Evolutionary conservation across 2,888 invertebrate species (phyloP), one percentile per base, ranked within the genome.

Genomic region (Tinea semifulvella): DNA sequence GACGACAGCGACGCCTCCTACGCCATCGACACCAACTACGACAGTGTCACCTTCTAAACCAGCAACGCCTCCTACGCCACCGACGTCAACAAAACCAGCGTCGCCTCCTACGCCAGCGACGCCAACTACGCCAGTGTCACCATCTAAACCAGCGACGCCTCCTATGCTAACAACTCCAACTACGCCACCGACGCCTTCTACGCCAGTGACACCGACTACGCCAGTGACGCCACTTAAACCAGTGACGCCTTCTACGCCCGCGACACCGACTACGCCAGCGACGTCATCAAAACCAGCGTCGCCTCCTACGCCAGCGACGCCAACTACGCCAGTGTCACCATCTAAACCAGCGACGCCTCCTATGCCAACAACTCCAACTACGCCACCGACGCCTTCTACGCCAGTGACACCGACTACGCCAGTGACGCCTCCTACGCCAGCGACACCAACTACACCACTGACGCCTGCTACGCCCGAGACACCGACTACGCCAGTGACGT

Each of bases 351-450:
- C 77, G 46, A 56, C 65, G 40, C 63, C 69, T 46, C 55, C 63
- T 48, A 55, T 57, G 47, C 52, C 56, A 43, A 48, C 57, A 47
- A 50, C 59, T 26, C 54, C 63, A 8, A 50, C 61, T 11, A 56
- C 56, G n/a, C 52, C 58, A 35, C 48, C 50, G n/a, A 48, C 54
- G 31, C n/a, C n/a, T n/a, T n/a, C n/a, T n/a, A n/a, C n/a, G 53
- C 63, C 63, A 56, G 57, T 70, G 38, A 65, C 71, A 49, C 56
- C 65, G 19, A 62, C 66, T 54, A 60, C 69, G 43, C 55, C 70
- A 45, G 56, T 76, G 46, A 56, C 65, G 40, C 63, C 69, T 46
- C 55, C 63, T 48, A 55, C 57, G 47, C 52, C 56, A 43, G 48
- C 57, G 47, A 50, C 59, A 26, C 54, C 63, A 8, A 50, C 61